A percentile compares a stretch with the other conserved stretches of the same genome.
Conservation (phyloP, 2,888 invertebrate genomes). For the Glyphotaelius pellucidus region DNA sequence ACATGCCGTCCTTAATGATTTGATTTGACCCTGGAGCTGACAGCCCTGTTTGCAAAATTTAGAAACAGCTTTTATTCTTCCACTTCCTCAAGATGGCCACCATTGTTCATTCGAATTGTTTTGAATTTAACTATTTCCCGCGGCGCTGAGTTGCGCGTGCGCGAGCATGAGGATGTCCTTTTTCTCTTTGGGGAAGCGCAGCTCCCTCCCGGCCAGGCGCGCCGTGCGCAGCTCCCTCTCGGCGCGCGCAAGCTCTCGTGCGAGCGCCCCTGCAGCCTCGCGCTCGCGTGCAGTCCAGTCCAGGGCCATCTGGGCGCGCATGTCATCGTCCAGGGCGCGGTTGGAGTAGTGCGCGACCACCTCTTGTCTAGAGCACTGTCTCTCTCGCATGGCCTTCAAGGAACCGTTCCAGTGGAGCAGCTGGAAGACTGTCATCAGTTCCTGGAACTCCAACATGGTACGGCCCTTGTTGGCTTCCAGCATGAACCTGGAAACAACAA, state of each 20-base stretch:
- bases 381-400: constrained; percentile 94
- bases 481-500: constrained; percentile 79
- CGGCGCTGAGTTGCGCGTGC: constrained; percentile 85
- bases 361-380: constrained; percentile 95
- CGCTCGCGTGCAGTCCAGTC: constrained; percentile 94
- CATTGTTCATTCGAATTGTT: neutral
- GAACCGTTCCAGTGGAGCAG: constrained; percentile 98
- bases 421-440: constrained; percentile 98
- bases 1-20: neutral
- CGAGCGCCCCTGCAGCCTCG: constrained; percentile 85
- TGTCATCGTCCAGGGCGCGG: constrained; percentile 94
- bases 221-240: constrained; percentile 92
- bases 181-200: constrained; percentile 96
- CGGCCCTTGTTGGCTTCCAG: constrained; percentile 90
- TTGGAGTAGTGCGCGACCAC: constrained; percentile 96
- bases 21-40: neutral
- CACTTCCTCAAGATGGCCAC: neutral
- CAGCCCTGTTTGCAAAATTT: neutral
- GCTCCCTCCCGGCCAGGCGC: constrained; percentile 91
- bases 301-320: constrained; percentile 96
- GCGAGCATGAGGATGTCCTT: constrained; percentile 95
- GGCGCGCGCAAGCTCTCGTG: constrained; percentile 88
- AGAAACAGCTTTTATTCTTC: too few relatives aligned
- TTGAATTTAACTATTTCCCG: constrained; percentile 66
- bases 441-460: constrained; percentile 97